Evolutionary conservation across 2,113 vertebrate species (phyloP), one percentile per base, ranked within the genome.

Genomic region (Isichthys henryi): DNA sequence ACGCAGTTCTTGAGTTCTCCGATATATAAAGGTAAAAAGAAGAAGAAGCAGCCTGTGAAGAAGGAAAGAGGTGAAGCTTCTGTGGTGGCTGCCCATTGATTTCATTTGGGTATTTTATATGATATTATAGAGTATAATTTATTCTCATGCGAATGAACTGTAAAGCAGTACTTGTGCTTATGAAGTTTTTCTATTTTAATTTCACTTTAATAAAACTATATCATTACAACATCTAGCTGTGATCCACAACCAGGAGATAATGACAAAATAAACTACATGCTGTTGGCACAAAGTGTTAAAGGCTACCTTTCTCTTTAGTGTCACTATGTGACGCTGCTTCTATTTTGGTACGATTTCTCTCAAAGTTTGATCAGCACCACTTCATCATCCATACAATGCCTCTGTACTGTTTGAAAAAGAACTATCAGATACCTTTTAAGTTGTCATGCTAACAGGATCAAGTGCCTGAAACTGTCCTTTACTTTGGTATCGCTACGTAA

Each of bases 1-100:
- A 92, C 58, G 86, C 86, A 15, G 50, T 96, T 96, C 53, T 92
- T 96, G 90, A 92, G 89, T 49, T 95, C 95, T 11, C 95, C 95
- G 0, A 39, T 94, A 2, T 95, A 92, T 48, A 95, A 95, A 90
- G 89, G 91, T 0, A 52, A 80, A 6, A 94, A 89, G 88, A 94
- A 83, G 83, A 10, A 1, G 21, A 27, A 66, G 62, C 62, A 70
- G 62, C 62, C 10, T 70, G 7, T 43, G n/a, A 83, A 88, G 62
- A 89, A 88, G 62, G 87, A 13, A 5, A 3, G 0, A 58, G 48
- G 9, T 49, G 58, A 86, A 70, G 85, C 39, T 4, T 8, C 80
- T 48, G 39, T 48, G 80, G 23, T 9, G 21, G 49, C 31, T 31
- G 45, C 15, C 6, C 56, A 21, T 39, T 86, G 23, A 83, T n/a